Conservation (phyloP, 1,140 invertebrate genomes). For the Magallana gigas region DNA sequence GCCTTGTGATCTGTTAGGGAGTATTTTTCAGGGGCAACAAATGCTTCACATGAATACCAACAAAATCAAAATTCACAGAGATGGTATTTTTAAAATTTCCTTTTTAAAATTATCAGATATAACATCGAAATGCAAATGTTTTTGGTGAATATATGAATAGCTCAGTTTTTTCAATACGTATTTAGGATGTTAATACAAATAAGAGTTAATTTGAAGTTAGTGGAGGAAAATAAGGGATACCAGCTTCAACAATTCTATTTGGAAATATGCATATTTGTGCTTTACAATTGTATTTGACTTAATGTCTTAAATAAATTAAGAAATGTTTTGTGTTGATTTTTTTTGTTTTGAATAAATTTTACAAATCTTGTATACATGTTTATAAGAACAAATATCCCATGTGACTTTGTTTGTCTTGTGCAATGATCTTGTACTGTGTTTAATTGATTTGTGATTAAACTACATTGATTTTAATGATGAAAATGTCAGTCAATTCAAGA, state of each 20-base stretch:
- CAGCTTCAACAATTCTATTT: too few relatives aligned
- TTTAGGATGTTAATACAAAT: too few relatives aligned
- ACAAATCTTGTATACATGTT: neutral
- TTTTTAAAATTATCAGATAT: neutral
- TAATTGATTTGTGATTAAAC: neutral
- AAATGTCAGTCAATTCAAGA: too few relatives aligned
- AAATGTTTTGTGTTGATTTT: neutral
- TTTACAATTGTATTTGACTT: too few relatives aligned
- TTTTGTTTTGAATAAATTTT: neutral
- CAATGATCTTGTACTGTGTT: neutral
- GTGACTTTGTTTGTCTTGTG: neutral
- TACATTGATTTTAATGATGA: too few relatives aligned
- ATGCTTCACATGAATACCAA: conserved; percentile 86
- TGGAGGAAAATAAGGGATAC: too few relatives aligned
- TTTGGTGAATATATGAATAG: too few relatives aligned
- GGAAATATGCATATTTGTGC: too few relatives aligned
- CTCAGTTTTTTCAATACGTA: too few relatives aligned
- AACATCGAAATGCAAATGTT: too few relatives aligned
- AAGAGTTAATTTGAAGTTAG: too few relatives aligned
- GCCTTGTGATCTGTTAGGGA: conserved; percentile 84
- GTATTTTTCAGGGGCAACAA: conserved; percentile 87
- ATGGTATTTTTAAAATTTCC: conserved; percentile 80
- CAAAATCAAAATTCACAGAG: conserved; percentile 82
- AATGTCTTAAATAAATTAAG: neutral
- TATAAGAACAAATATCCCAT: neutral